Evolutionary conservation across 2,888 invertebrate species (phyloP), one percentile per base, ranked within the genome.

Genomic region (Danaus chrysippus): DNA sequence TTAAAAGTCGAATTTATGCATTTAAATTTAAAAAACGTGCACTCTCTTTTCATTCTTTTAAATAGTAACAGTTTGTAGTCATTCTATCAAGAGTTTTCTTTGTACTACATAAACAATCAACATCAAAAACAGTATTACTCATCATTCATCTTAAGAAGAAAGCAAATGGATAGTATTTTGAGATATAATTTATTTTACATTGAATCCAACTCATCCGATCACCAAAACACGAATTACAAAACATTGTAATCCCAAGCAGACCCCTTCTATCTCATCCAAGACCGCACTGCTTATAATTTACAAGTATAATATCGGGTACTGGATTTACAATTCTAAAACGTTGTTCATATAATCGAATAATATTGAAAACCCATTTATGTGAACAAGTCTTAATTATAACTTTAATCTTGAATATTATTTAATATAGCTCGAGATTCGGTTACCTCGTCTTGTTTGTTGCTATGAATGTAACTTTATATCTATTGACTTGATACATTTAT

Each of bases 231-330:
- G 55, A 65, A 62, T 63, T 53, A 42, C 53, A 56, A 58, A 65
- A 65, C 59, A 61, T 63, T 58, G 44, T 42, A 46, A 61, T 62
- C 43, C 54, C 61, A 42, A 49, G 15, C 34, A 15, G 12, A 52
- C n/a, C 44, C 58, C 55, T 44, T 60, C 17, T 58, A 56, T 59
- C 56, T 61, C 62, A 65, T 62, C 65, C 65, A 67, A 61, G 62
- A 61, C 55, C 44, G 58, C 53, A 67, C 66, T 70, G 68, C 67
- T 68, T 61, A 70, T 68, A 71, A 74, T 74, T 71, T 72, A 73
- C 73, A 74, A 72, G 73, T 72, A 72, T 72, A 73, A 76, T 74
- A 63, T 59, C 65, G 62, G 60, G 66, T 67, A 70, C 67, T 64
- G 57, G 66, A 73, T 73, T 73, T 68, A 70, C 71, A 73, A 71